These are phyloP conservation scores for Chlorops oryzae DNA, from an alignment of 1,140 invertebrate species.

Conservation along the genomic window DNA sequence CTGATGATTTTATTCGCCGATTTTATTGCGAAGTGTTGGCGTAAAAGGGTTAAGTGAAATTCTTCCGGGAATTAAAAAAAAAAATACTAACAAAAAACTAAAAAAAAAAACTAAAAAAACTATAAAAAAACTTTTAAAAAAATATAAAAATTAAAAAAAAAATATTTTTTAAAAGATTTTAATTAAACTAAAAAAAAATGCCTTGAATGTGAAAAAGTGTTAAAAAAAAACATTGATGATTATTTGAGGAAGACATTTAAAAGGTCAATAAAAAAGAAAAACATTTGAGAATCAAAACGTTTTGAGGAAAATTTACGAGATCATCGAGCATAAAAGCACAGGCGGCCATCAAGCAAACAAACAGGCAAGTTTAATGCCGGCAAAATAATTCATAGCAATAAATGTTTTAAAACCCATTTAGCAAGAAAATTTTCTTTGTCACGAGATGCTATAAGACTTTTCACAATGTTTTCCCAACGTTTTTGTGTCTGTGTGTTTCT, in stretches of 20 bases:
- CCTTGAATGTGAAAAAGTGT: no score
- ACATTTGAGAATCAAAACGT: background rate
- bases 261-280: no score
- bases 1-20: background rate
- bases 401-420: slow-evolving; percentile 46
- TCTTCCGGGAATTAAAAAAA: background rate
- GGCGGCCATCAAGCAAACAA: background rate
- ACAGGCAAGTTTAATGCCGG: no score
- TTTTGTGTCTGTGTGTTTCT: no score
- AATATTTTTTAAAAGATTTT: no score
- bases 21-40: no score
- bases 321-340: background rate
- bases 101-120: background rate
- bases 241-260: no score
- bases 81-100: background rate
- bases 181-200: no score
- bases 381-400: slow-evolving; percentile 44
- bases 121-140: background rate
- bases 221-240: no score
- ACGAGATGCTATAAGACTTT: no score
- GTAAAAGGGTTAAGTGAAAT: slow-evolving; percentile 3
- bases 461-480: no score
- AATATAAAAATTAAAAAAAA: slow-evolving; percentile 2
- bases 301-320: no score
- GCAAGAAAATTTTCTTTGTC: slow-evolving; percentile 43